Percentiles rank a stretch among this genome's conserved stretches.
Conservation (phyloP, 2,113 vertebrate species). For the Paraplagusia blochii region DNA sequence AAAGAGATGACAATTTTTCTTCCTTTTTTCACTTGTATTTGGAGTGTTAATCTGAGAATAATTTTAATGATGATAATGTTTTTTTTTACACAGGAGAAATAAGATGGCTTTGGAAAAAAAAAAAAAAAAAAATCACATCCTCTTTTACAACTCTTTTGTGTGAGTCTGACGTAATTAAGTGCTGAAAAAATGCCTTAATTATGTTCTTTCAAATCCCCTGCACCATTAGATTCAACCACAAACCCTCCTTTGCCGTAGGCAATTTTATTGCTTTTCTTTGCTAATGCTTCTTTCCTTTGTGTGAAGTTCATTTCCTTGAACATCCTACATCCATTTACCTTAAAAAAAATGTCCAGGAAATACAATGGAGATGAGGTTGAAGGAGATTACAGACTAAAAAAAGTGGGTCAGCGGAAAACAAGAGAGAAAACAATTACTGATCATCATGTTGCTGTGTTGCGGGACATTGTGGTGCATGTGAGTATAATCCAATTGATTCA, state of each 20-base stretch:
- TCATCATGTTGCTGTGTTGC: slow-evolving; percentile 39
- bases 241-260: slow-evolving; percentile 38
- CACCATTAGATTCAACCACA: slow-evolving; percentile 44
- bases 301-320: slow-evolving; percentile 32
- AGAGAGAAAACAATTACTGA: slow-evolving; percentile 34
- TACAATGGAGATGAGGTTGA: slow-evolving; percentile 13
- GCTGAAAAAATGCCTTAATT: slow-evolving; percentile 52
- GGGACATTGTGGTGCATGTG: slow-evolving; percentile 33
- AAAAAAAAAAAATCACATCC: slow-evolving; percentile 9
- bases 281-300: slow-evolving; percentile 27
- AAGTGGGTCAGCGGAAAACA: slow-evolving; percentile 15
- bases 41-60: no score
- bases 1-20: no score
- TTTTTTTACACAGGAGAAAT: no score
- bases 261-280: slow-evolving; percentile 41
- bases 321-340: slow-evolving; percentile 22
- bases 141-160: slow-evolving; percentile 28
- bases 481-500: slow-evolving; percentile 42
- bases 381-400: slow-evolving; percentile 17
- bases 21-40: no score
- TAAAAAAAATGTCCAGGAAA: slow-evolving; percentile 23
- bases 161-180: slow-evolving; percentile 38
- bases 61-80: no score
- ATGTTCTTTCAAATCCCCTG: slow-evolving; percentile 24
- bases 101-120: no score